Conservation (phyloP, 1,140 invertebrate genomes). For the Cataglyphis hispanica region DNA sequence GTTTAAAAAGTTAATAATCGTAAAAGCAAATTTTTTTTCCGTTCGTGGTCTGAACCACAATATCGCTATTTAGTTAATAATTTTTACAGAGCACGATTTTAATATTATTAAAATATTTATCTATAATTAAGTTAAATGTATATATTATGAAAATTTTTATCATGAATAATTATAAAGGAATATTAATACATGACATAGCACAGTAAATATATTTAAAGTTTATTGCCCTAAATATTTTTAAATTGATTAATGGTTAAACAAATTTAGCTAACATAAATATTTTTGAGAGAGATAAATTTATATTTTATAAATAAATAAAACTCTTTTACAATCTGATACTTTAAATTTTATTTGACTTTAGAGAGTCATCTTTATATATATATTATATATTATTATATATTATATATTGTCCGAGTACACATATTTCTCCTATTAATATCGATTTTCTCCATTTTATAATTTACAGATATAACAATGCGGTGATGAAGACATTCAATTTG, state of each 20-base stretch:
- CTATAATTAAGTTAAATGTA: not conserved
- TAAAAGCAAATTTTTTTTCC: not conserved
- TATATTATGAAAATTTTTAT: not conserved
- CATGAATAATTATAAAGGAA: not conserved
- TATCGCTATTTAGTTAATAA: not conserved
- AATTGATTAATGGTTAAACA: not conserved
- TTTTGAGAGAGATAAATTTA: too few relatives aligned
- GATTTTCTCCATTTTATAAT: constrained; percentile 4
- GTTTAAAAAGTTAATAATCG: not conserved
- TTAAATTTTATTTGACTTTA: too few relatives aligned
- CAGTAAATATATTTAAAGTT: not conserved
- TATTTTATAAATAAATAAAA: too few relatives aligned
- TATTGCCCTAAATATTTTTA: not conserved
- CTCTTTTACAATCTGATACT: too few relatives aligned
- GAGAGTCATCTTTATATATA: too few relatives aligned
- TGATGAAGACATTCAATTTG: constrained; percentile 25
- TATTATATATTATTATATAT: too few relatives aligned
- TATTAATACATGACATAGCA: not conserved
- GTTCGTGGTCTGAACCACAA: not conserved
- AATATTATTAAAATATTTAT: not conserved
- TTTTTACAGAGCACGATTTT: not conserved
- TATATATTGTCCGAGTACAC: not conserved
- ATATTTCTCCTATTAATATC: not conserved
- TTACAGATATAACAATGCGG: constrained; percentile 66
- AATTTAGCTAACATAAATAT: too few relatives aligned